Evolutionary conservation across 2,888 invertebrate genomes (phyloP).

Genomic region (Ceriagrion tenellum): DNA sequence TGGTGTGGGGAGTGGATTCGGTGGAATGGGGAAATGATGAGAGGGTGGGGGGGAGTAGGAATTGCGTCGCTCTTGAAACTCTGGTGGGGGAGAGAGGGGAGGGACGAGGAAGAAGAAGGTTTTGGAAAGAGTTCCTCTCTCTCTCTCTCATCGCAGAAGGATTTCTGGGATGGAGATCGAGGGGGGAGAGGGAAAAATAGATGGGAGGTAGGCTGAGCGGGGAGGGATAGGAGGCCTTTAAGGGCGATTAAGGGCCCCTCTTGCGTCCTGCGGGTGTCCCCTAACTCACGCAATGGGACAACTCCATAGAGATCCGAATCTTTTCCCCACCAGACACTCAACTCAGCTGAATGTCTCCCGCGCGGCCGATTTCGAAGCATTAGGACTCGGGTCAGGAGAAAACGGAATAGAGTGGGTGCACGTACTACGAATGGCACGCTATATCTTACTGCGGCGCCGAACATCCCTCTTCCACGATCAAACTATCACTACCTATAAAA

Average conservation of each 20-base stretch:
- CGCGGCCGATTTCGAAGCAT: not conserved
- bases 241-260: not conserved
- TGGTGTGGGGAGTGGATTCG: not conserved
- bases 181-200: not conserved
- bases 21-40: not conserved
- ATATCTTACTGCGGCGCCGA: too few species aligned
- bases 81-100: not conserved
- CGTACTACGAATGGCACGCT: too few species aligned
- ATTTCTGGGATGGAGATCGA: too few species aligned
- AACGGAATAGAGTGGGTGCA: not conserved
- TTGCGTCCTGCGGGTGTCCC: not conserved
- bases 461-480: too few species aligned
- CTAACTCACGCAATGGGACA: not conserved
- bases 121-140: not conserved
- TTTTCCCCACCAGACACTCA: not conserved
- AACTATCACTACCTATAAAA: too few species aligned
- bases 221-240: not conserved
- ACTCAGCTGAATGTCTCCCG: not conserved
- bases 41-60: not conserved
- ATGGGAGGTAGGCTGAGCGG: not conserved
- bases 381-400: not conserved
- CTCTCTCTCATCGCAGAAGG: not conserved
- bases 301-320: constrained; percentile 16
- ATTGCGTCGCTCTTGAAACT: not conserved
- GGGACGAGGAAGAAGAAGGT: not conserved